Percentiles rank a stretch among this genome's conserved stretches.
Evolutionary conservation across 53 echinoderm and acorn worm species (phyloP).

Genomic region (Astropecten irregularis): DNA sequence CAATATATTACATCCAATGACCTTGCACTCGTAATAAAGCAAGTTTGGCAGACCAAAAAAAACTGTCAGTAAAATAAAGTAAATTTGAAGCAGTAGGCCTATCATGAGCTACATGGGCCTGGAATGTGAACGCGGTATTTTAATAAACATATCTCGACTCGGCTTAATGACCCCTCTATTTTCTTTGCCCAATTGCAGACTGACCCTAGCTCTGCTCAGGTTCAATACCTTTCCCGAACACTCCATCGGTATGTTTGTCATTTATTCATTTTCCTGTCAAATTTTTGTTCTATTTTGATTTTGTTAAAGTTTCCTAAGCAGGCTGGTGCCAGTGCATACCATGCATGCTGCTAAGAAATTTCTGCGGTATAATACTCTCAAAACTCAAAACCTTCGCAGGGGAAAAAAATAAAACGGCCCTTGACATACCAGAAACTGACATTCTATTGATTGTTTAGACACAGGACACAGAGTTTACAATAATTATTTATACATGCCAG

Average conservation of each 20-base stretch:
- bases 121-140: slow-evolving; percentile 29
- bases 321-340: too few relatives aligned
- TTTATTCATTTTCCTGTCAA: slow-evolving; percentile 55
- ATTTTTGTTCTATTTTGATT: too few relatives aligned
- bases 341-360: too few relatives aligned
- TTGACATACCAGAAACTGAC: background rate
- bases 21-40: too few relatives aligned
- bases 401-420: slow-evolving; percentile 4
- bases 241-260: slow-evolving; percentile 34
- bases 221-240: slow-evolving; percentile 29
- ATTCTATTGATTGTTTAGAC: slow-evolving; percentile 41
- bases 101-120: background rate
- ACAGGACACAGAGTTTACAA: slow-evolving; percentile 14
- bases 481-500: slow-evolving; percentile 23
- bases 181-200: slow-evolving; percentile 2
- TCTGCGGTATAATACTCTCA: too few relatives aligned
- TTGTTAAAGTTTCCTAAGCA: too few relatives aligned
- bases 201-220: slow-evolving; percentile 2
- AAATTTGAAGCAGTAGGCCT: too few relatives aligned
- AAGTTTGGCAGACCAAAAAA: too few relatives aligned
- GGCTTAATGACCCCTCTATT: slow-evolving; percentile 9
- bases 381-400: too few relatives aligned
- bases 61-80: too few relatives aligned
- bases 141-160: slow-evolving; percentile 7
- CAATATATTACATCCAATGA: too few relatives aligned